Evolutionary conservation across 2,888 invertebrate genomes (phyloP).

Genomic region (Sicus ferrugineus): DNA sequence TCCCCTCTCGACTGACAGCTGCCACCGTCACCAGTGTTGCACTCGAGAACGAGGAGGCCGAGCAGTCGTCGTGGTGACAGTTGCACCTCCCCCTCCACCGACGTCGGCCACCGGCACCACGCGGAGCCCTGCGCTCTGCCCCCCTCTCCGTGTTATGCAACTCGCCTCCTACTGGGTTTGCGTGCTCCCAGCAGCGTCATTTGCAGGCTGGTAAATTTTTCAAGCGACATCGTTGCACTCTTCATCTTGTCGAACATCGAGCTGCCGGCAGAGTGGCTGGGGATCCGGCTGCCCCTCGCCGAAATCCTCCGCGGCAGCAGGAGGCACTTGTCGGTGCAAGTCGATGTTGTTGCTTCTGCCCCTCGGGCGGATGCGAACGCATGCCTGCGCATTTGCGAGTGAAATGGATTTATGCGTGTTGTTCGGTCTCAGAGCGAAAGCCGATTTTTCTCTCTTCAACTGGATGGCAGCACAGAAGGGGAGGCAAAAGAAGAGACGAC

Average conservation of each 20-base stretch:
- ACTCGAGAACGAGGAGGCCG: neutral
- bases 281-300: constrained; percentile 17
- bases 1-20: constrained; percentile 19
- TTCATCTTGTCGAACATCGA: constrained; percentile 19
- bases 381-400: constrained; percentile 25
- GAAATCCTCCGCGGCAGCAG: constrained; percentile 22
- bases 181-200: neutral
- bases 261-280: neutral
- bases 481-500: neutral
- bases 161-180: neutral
- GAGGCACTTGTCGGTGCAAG: constrained; percentile 8
- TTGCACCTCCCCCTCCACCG: constrained; percentile 7
- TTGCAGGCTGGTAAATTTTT: constrained; percentile 21
- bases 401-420: constrained; percentile 32
- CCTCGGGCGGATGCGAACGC: neutral
- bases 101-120: neutral
- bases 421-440: constrained; percentile 30
- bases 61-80: constrained; percentile 22
- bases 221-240: constrained; percentile 15
- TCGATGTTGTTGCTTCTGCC: constrained; percentile 19
- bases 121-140: neutral
- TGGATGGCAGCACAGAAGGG: neutral
- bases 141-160: neutral
- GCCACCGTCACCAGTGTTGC: neutral
- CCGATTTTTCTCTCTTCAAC: constrained; percentile 24